Base-by-base conservation (phyloP, 2,797 vertebrate genomes). In the Mallotus villosus region DNA sequence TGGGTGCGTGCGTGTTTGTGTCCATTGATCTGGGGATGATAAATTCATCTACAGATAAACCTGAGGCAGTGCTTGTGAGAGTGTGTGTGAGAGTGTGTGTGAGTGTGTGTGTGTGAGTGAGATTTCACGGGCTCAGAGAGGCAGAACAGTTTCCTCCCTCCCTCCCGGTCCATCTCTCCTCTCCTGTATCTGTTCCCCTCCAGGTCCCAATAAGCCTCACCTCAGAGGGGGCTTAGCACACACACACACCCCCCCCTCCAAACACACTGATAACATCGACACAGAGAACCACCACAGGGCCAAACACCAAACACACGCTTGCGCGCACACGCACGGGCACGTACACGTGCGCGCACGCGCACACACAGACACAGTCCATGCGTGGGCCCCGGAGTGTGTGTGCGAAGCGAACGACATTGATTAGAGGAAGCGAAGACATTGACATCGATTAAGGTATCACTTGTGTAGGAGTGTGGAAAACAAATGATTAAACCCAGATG, bases 181-280 rank as follows among this genome's bases (percentile, higher is more conserved):
- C 12, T 25, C 14, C n/a, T 55, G 0, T 55, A 14, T 29, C 22
- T 24, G 51, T 71, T 67, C 63, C 78, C 75, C 71, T 77, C 78
- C 9, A 80, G 87, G 83, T 88, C 85, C 85, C 85, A 86, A 86
- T 87, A 88, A 91, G 86, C 83, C 86, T 86, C 87, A 89, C 89
- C 88, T 89, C 87, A 79, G 81, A 90, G 89, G 86, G 88, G 88
- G 87, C 87, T 87, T 85, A 90, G 89, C 87, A 90, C 84, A 87
- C 70, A 86, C 80, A 85, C n/a, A n/a, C n/a, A n/a, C n/a, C n/a
- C n/a, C 27, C 89, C 86, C 89, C 86, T 85, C 88, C 27, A 32
- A 87, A 90, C 87, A 84, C 79, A 86, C 85, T 65, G 90, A 91
- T 91, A 89, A 78, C 84, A 91, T 90, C 89, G 78, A 87, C 84